Evolutionary conservation across 2,888 invertebrate species (phyloP), one percentile per base, ranked within the genome.

Genomic region (Scelioninae gen. 2): DNA sequence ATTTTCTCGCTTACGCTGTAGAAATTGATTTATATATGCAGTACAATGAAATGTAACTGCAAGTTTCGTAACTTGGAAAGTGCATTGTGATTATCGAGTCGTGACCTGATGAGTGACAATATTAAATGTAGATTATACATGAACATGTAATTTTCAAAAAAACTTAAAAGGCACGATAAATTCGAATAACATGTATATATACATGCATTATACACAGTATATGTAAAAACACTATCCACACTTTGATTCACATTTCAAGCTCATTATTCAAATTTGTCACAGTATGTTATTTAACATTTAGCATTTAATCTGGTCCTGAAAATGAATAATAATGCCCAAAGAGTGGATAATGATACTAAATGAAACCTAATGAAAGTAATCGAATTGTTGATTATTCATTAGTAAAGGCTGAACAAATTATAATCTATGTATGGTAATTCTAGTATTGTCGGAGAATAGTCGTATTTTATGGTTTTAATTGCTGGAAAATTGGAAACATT

Each of bases 121-220:
- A 43, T 73, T 46, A 70, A 35, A 75, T 52, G 74, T 78, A 76
- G 76, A 77, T 76, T 72, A 75, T 74, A 77, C 11, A 31, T 19
- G 43, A 65, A 79, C 81, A 81, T 83, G 81, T 78, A 79, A 78
- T 77, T 79, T 77, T 79, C 78, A 78, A 73, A 76, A 74, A 77
- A 77, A 78, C 75, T 74, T 80, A 76, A 75, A 78, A 63, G 78
- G 80, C 81, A 81, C 79, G 78, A 80, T 67, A 77, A 60, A 73
- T 70, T 76, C 73, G 53, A 68, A 74, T 69, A 69, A 76, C 48
- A 64, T 70, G 71, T 69, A 61, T 61, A 69, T 60, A 61, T 60
- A 50, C 50, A 39, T 46, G 60, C 60, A 46, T 60, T 37, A 72
- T 46, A 35, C 37, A 71, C 67, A 63, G 65, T 33, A 18, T 3